These are phyloP conservation scores for Hanleya hanleyi DNA, from an alignment of 2,888 invertebrate genomes.

Conservation along the genomic window DNA sequence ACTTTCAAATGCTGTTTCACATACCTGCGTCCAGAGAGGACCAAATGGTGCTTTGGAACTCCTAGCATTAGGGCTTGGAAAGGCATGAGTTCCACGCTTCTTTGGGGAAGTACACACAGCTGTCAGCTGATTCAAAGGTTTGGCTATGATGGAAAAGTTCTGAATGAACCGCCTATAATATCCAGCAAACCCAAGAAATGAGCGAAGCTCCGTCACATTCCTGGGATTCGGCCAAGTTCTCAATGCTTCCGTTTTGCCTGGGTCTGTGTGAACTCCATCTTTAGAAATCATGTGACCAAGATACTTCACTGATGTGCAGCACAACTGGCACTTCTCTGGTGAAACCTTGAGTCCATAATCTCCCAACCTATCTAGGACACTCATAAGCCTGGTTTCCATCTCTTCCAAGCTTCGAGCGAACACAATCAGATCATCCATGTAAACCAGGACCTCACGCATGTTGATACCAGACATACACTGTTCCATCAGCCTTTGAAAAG, in stretches of 20 bases:
- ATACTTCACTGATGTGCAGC: conserved; percentile 3
- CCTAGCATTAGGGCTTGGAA: background rate
- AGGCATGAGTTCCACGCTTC: background rate
- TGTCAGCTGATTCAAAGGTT: background rate
- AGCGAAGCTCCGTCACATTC: background rate
- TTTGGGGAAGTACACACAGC: background rate
- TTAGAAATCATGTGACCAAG: conserved; percentile 6
- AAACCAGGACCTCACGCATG: conserved; percentile 9
- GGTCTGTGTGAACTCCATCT: background rate
- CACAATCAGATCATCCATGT: conserved; percentile 17
- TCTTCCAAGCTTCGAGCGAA: conserved; percentile 1
- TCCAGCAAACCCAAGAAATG: background rate
- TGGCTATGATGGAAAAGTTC: background rate
- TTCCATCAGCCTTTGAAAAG: conserved; percentile 15
- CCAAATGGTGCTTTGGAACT: background rate
- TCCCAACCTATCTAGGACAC: conserved; percentile 6
- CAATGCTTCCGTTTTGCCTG: background rate
- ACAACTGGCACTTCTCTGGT: conserved; percentile 9
- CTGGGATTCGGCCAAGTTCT: conserved; percentile 2
- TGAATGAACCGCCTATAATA: conserved; percentile 3
- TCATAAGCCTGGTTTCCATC: background rate
- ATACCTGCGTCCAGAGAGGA: conserved; percentile 13
- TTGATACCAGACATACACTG: background rate
- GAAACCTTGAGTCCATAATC: conserved; percentile 4
- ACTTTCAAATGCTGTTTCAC: conserved; percentile 23